Evolutionary conservation across 2,888 invertebrate genomes (phyloP), one percentile per base, ranked within the genome.

Genomic region (Stenoptilia bipunctidactyla): DNA sequence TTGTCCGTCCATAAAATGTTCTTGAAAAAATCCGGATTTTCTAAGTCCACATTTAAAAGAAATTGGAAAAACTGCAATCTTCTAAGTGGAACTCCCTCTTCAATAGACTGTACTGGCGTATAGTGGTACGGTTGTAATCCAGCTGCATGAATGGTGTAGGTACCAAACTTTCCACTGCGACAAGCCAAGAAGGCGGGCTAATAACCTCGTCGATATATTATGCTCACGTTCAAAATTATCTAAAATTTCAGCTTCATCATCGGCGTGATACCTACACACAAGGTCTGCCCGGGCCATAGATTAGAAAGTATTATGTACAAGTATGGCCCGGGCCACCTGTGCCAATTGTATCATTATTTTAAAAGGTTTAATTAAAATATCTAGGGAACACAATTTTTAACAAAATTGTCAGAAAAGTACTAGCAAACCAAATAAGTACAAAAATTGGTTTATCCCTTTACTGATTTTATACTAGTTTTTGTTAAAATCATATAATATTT

Each of bases 241-340:
- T 45, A 45, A 43, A 44, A 53, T 50, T 47, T 47, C 45, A 30
- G 30, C 30, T 30, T 30, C 30, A 12, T 30, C 30, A 30, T 30
- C 30, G 13, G 4, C 30, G 13, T 30, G 30, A 30, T 20, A 20
- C n/a, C n/a, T 25, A 25, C 30, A 30, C 30, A 30, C 30, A n/a
- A 30, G 30, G 30, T 30, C 13, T 30, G 10, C 30, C 13, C 30
- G 30, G 8, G 20, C 8, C 20, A 20, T n/a, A n/a, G n/a, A n/a
- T n/a, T n/a, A n/a, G n/a, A n/a, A n/a, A n/a, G n/a, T n/a, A n/a
- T n/a, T n/a, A n/a, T n/a, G n/a, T n/a, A n/a, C n/a, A n/a, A n/a
- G n/a, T n/a, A n/a, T n/a, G n/a, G n/a, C n/a, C n/a, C n/a, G n/a
- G n/a, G 27, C 5, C 6, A 8, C 27, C 5, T n/a, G 6, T 30